Evolutionary conservation across 2,797 vertebrate genomes (phyloP), one percentile per base, ranked within the genome.

Genomic region (Hemibagrus guttatus): DNA sequence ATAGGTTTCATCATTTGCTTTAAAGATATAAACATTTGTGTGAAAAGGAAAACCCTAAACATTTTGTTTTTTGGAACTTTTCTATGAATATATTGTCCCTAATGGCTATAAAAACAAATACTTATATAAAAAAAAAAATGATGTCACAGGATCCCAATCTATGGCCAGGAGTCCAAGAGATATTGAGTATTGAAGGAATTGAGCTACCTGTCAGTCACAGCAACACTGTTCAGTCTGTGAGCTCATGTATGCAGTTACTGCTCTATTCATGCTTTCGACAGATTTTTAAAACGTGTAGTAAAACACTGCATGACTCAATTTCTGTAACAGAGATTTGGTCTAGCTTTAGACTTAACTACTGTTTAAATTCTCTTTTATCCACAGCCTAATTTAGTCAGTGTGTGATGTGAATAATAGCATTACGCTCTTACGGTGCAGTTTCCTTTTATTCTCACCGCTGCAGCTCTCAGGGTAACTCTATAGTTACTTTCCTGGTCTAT

Each of bases 401-500:
- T 79, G 8, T 17, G 21, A 5, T 35, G n/a, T 19, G 28, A 58
- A 78, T 58, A 39, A 79, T 59, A 71, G 49, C 42, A 56, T 64
- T 78, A 12, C 28, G 39, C 21, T 8, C 74, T 79, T 63, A 17
- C 31, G 21, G 21, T 26, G 19, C 59, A 85, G 6, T 56, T 16
- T 19, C 6, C 17, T 72, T 84, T 49, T 49, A 26, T 75, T 76
- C 21, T 46, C 83, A 63, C 16, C 19, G 3, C 35, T 68, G 74
- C 39, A 52, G 28, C 23, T 68, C 74, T 72, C 35, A 35, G 42
- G 23, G 49, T 13, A 46, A 63, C 56, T 49, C 8, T 42, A 14
- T 81, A 31, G n/a, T 14, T n/a, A n/a, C n/a, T 64, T 39, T 63
- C 42, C 58, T 81, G 42, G 52, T 35, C 71, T 86, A 72, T 63